A percentile compares a stretch with the other conserved stretches of the same genome.
Evolutionary conservation across 2,797 vertebrate genomes (phyloP).

Genomic region (Melanotaenia pygmaea): DNA sequence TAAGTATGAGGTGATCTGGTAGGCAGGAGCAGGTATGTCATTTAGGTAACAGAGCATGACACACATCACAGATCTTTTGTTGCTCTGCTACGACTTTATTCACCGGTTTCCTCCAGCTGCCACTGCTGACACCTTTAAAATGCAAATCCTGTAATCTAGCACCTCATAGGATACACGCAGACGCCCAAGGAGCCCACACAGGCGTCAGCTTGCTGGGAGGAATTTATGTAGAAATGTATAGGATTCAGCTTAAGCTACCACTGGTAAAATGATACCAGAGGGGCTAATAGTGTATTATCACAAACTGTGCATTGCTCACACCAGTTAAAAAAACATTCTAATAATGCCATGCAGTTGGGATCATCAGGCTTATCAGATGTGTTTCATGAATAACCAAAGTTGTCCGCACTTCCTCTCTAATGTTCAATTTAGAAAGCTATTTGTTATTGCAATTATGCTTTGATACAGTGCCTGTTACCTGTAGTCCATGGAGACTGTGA

Average conservation of each 20-base stretch:
- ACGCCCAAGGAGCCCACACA: conserved; percentile 39
- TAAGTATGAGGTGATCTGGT: conserved; percentile 41
- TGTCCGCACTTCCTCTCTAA: not conserved
- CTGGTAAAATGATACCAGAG: not conserved
- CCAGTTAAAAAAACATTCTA: not conserved
- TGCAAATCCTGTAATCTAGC: conserved; percentile 70
- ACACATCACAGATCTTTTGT: conserved; percentile 55
- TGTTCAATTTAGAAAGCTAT: conserved; percentile 71
- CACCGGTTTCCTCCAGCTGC: conserved; percentile 50
- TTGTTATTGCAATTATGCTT: conserved; percentile 48
- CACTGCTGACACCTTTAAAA: conserved; percentile 63
- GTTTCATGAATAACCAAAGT: not conserved
- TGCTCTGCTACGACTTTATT: conserved; percentile 46
- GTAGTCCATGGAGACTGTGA: conserved; percentile 36
- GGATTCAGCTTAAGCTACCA: conserved; percentile 29
- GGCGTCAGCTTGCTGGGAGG: conserved; percentile 20
- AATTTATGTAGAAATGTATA: conserved; percentile 37
- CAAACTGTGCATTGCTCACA: conserved; percentile 6
- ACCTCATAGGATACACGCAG: conserved; percentile 56
- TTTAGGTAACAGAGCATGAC: conserved; percentile 40
- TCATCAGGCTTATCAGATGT: not conserved
- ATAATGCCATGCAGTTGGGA: not conserved
- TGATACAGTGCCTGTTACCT: conserved; percentile 54
- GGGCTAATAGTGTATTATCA: not conserved
- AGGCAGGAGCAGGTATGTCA: conserved; percentile 51